phyloP scores from a whole-genome alignment of 2,888 invertebrate species.

The Prosopocoilus inquinatus region DNA sequence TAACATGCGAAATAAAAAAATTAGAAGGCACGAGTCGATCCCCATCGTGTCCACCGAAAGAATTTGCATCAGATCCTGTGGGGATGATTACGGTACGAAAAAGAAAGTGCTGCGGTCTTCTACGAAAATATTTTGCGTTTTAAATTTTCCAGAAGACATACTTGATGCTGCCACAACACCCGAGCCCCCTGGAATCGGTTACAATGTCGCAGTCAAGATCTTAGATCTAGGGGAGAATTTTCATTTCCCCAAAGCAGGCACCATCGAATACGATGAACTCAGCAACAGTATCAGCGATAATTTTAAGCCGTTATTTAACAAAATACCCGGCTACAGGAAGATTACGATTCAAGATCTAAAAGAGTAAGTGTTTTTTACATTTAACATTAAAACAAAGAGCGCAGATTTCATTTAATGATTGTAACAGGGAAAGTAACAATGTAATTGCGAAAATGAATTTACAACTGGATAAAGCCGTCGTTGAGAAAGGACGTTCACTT shows the following conservation, averaged over 20 bases:
- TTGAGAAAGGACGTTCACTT: conserved; percentile 59
- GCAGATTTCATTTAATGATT: conserved; percentile 1
- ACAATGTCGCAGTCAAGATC: conserved; percentile 71
- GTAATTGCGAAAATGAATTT: conserved; percentile 76
- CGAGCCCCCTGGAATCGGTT: conserved; percentile 65
- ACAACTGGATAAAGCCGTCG: conserved; percentile 68
- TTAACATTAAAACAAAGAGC: neutral
- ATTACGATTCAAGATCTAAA: conserved; percentile 68
- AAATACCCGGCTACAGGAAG: conserved; percentile 71
- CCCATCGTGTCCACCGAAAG: conserved; percentile 72
- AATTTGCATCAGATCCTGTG: conserved; percentile 82
- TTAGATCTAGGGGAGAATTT: conserved; percentile 76
- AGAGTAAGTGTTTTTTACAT: conserved; percentile 55
- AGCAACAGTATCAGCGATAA: conserved; percentile 65
- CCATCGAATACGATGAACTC: conserved; percentile 69
- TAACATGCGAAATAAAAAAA: conserved; percentile 81
- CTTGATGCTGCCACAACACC: conserved; percentile 61
- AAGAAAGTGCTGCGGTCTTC: neutral
- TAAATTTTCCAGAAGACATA: conserved; percentile 50
- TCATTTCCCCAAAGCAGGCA: conserved; percentile 69
- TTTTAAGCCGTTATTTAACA: conserved; percentile 60
- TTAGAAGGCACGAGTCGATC: conserved; percentile 72
- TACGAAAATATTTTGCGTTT: neutral
- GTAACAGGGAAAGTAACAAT: conserved; percentile 57
- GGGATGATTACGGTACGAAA: conserved; percentile 59